Base-by-base conservation (phyloP, 2,888 invertebrate species). In the Troides aeacus region DNA sequence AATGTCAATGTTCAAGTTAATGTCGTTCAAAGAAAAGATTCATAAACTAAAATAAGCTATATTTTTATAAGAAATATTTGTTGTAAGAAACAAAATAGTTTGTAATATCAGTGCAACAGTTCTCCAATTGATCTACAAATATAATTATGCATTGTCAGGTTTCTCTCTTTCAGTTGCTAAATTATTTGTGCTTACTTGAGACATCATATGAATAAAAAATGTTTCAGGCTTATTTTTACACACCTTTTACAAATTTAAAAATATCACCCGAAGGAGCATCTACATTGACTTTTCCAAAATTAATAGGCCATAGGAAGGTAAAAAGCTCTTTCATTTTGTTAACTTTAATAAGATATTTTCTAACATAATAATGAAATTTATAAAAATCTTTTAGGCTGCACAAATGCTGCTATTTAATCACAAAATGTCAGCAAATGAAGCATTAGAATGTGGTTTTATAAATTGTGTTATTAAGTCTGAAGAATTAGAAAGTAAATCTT, bases 261-360 rank as follows among this genome's bases (percentile, higher is more conserved):
- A 93, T 99, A 75, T 94, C 96, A 53, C 96, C 98, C 21, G 99
- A 99, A 93, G 98, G 96, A 12, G 97, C 97, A 81, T 97, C 98
- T 4, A 95, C 97, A 24, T 96, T 95, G 77, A 95, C 95, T 67
- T 98, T 98, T 84, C 97, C 99, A 0, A 92, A 92, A 78, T 91
- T 98, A 65, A 94, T 99, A 91, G 99, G 99, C 8, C 93, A 94
- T 66, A 95, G 96, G 71, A 97, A 96, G 93, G 96, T 95, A 83
- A 50, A n/a, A 23, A 12, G 8, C 23, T 58, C 12, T 58, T 12
- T 56, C 2, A 46, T 46, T 39, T 39, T 39, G 7, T 39, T 39
- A 8, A 39, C 7, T 39, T 39, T 39, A 8, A 39, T 39, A 8
- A 46, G 15, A 53, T n/a, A 18, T 53, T n/a, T 53, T n/a, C 6